Evolutionary conservation across 2,113 vertebrate species (phyloP), one percentile per base, ranked within the genome.

Genomic region (Pagrus major): DNA sequence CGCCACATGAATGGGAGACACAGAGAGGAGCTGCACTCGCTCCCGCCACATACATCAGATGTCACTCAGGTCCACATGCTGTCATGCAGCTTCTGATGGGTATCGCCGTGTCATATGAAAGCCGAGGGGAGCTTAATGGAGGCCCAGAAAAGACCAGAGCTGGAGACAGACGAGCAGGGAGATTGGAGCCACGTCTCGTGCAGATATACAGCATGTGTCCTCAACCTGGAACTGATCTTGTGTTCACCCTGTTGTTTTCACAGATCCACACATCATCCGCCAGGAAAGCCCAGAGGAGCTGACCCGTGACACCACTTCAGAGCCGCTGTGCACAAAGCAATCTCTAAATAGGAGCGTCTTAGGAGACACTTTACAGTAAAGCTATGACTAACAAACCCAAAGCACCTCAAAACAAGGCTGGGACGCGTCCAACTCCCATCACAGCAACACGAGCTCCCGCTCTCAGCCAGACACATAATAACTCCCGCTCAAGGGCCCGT

Each of bases 1-100:
- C 41, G n/a, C 93, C 93, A 93, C 94, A 95, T 93, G 83, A 94
- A 90, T 89, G 90, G 67, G 87, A 87, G 85, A 84, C 81, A 41
- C 84, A 84, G 49, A 91, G 89, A 83, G 81, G 81, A 88, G 68
- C 77, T 72, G 89, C 87, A 35, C 89, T 71, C 74, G 5, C 64
- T 89, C 54, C 75, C 79, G 86, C 91, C 88, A 80, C 71, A 85
- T 76, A 71, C 86, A 86, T 93, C 86, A 88, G 27, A 86, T 87
- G 91, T 93, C 92, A 90, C 92, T 90, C 90, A 77, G 88, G 89
- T 85, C 85, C 87, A 90, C 65, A 66, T 86, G 86, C 91, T 83
- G 86, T 86, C 84, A 85, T 83, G 79, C 71, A 68, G 81, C 82
- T 81, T 64, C 56, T 81, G 87, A 84, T 56, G 86, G 78, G 78